phyloP scores from a whole-genome alignment of 2,113 vertebrate species.

The Nothobranchius furzeri region DNA sequence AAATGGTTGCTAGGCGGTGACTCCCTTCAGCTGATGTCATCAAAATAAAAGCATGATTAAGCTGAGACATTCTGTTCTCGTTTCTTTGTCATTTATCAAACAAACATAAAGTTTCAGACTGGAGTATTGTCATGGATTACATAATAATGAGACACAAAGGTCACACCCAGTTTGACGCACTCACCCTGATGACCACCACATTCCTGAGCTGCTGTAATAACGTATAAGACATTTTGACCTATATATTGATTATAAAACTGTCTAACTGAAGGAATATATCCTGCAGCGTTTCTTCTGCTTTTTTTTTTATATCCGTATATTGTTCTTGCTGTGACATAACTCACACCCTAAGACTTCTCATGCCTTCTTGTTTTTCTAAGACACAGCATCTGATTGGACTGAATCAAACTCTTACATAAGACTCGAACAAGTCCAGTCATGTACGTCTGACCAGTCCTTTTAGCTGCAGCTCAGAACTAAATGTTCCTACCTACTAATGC shows the following conservation, averaged over 20 bases:
- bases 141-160: not conserved
- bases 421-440: slow-evolving; percentile 58
- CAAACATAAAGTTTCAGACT: not conserved
- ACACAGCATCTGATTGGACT: slow-evolving; percentile 38
- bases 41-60: slow-evolving; percentile 1
- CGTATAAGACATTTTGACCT: no score
- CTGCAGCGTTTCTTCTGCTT: no score
- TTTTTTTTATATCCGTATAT: no score
- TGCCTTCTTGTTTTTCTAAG: slow-evolving; percentile 34
- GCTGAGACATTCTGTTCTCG: not conserved
- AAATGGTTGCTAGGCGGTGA: not conserved
- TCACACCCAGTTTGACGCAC: not conserved
- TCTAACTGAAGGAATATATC: no score
- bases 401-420: slow-evolving; percentile 64
- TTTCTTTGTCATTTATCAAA: slow-evolving; percentile 2
- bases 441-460: slow-evolving; percentile 19
- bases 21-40: slow-evolving; percentile 16
- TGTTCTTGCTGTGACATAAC: slow-evolving; percentile 16
- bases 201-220: no score
- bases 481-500: slow-evolving; percentile 50
- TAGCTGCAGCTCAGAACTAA: slow-evolving; percentile 40
- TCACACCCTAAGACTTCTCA: not conserved
- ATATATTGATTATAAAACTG: no score
- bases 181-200: not conserved
- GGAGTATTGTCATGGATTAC: slow-evolving; percentile 5